Evolutionary conservation across 2,888 invertebrate species (phyloP).

Genomic region (Cataglyphis cursor): DNA sequence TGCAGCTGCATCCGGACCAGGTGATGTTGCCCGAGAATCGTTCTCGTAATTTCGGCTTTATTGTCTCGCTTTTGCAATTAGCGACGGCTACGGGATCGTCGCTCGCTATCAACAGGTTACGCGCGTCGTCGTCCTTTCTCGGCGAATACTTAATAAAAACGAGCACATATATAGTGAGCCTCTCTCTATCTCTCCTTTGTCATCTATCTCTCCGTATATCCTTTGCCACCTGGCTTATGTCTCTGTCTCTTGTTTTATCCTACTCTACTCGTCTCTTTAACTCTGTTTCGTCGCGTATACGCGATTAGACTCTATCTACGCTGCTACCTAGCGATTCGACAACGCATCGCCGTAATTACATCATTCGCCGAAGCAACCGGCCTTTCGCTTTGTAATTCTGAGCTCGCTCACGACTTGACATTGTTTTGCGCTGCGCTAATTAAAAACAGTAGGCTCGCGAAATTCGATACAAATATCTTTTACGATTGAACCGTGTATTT

Average conservation of each 20-base stretch:
- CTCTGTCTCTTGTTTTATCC: conserved; percentile 18
- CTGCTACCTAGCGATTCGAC: conserved; percentile 13
- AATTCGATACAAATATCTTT: conserved; percentile 33
- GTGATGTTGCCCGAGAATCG: conserved; percentile 56
- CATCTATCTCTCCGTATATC: too few species aligned
- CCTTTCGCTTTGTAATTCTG: conserved; percentile 61
- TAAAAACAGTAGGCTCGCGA: conserved; percentile 51
- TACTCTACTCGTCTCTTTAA: not conserved
- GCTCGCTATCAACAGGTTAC: conserved; percentile 73
- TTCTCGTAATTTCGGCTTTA: conserved; percentile 59
- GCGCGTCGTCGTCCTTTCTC: conserved; percentile 48
- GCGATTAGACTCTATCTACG: not conserved
- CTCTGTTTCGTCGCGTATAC: not conserved
- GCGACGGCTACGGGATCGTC: conserved; percentile 55
- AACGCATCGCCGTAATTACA: conserved; percentile 62
- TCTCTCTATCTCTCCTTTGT: conserved; percentile 24
- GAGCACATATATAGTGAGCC: not conserved
- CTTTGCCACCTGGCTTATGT: not conserved
- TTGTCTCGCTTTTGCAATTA: conserved; percentile 74
- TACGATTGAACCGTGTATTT: not conserved
- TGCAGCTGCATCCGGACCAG: conserved; percentile 65
- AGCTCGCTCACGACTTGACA: conserved; percentile 7
- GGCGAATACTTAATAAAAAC: conserved; percentile 57
- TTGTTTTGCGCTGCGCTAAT: conserved; percentile 48
- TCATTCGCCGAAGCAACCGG: conserved; percentile 40